phyloP scores from a whole-genome alignment of 2,113 vertebrate genomes.

The Pitta sordida region DNA sequence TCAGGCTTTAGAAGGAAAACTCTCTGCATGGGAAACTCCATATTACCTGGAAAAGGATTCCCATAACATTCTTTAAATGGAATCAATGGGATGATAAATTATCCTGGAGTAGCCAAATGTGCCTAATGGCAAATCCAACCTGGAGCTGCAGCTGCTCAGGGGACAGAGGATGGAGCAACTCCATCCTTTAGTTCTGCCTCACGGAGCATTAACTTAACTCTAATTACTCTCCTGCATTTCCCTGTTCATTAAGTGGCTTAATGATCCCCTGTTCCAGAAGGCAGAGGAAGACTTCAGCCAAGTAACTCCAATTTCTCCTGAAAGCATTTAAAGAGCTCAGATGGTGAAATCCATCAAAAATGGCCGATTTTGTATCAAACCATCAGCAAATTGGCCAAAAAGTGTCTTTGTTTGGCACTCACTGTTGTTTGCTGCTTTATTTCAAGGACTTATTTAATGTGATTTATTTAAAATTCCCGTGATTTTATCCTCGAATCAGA shows the following conservation, averaged over 20 bases:
- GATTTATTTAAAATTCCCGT: not conserved
- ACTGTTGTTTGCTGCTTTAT: not conserved
- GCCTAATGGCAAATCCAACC: not conserved
- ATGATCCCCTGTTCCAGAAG: not conserved
- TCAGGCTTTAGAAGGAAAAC: not conserved
- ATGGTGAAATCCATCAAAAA: not conserved
- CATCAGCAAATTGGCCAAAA: accelerated
- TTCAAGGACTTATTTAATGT: accelerated
- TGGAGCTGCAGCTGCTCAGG: not conserved
- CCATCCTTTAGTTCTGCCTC: not conserved
- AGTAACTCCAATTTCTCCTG: not conserved
- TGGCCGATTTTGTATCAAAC: accelerated
- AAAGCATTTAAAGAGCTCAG: not conserved
- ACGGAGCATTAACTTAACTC: not conserved
- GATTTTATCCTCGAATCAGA: not conserved
- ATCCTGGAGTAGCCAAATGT: not conserved
- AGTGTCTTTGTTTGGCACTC: not conserved
- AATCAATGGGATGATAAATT: not conserved
- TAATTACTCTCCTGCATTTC: not conserved
- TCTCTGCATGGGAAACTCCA: no score
- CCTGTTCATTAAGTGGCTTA: not conserved
- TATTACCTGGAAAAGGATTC: not conserved
- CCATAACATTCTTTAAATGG: accelerated
- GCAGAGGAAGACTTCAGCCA: not conserved
- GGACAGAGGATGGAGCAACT: not conserved